A percentile compares a stretch with the other conserved stretches of the same genome.
Conservation (phyloP, 2,113 vertebrate genomes). For the Hemiscyllium ocellatum region DNA sequence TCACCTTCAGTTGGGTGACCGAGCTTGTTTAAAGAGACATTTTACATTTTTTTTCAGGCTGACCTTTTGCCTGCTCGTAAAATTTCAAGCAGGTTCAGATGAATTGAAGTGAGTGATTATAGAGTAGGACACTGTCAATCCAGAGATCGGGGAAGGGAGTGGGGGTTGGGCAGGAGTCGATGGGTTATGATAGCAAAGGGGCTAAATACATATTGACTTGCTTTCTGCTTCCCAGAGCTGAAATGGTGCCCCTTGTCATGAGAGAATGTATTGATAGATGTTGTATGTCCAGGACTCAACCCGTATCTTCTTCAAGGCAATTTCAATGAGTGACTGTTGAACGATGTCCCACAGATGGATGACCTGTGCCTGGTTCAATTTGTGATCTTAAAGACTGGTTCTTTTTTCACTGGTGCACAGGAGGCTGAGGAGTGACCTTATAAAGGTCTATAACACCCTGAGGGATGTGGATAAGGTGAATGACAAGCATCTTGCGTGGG, state of each 20-base stretch:
- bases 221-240: background rate
- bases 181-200: background rate
- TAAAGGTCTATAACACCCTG: too few species aligned
- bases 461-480: too few species aligned
- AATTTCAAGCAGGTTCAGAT: background rate
- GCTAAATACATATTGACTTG: background rate
- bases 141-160: background rate
- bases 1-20: background rate
- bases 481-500: too few species aligned
- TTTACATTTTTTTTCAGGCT: background rate
- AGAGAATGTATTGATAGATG: background rate
- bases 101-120: background rate
- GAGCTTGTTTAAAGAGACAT: background rate
- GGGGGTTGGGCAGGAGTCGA: background rate
- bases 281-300: background rate
- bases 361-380: background rate
- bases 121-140: background rate
- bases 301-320: background rate
- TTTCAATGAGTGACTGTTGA: background rate
- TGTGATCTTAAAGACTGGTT: background rate
- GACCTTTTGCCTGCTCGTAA: conserved; percentile 24
- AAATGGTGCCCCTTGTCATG: background rate
- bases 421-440: too few species aligned
- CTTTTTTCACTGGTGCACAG: too few species aligned
- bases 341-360: background rate